A percentile compares a stretch with the other conserved stretches of the same genome.
These are phyloP conservation scores for Alectoris magna DNA, from an alignment of 2,797 vertebrate species.

Conservation along the genomic window DNA sequence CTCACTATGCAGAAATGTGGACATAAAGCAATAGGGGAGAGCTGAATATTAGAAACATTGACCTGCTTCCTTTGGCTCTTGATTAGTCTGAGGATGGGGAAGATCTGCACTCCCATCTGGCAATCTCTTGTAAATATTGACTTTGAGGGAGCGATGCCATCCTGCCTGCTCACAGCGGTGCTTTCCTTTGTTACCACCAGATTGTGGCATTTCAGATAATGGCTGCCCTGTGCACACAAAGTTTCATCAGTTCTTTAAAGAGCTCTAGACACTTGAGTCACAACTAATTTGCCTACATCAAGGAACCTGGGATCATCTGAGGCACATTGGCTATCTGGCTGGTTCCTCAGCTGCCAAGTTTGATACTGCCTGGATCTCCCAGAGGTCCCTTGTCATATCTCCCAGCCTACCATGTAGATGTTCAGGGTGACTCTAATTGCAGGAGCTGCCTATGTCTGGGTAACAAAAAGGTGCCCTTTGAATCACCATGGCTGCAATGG, in stretches of 20 bases:
- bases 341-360: not conserved
- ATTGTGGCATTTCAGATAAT: constrained; percentile 26
- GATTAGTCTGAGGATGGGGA: constrained; percentile 37
- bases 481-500: not conserved
- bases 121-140: constrained; percentile 57
- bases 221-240: not conserved
- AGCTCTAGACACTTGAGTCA: not conserved
- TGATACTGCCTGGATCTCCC: not conserved
- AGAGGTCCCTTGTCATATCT: not conserved
- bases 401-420: not conserved
- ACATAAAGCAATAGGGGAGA: constrained; percentile 52
- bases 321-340: not conserved
- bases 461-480: not conserved
- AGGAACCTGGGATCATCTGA: not conserved
- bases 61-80: constrained; percentile 48
- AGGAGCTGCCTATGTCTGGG: not conserved
- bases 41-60: constrained; percentile 39
- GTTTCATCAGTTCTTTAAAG: constrained; percentile 2
- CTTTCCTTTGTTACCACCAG: not conserved
- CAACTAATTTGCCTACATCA: not conserved
- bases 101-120: constrained; percentile 40
- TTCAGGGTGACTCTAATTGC: not conserved
- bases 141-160: constrained; percentile 33
- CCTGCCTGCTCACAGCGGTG: not conserved
- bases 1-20: constrained; percentile 1